A percentile compares a stretch with the other conserved stretches of the same genome.
These are phyloP conservation scores for Seriola rivoliana DNA, from an alignment of 2,113 vertebrate species.

Conservation along the genomic window DNA sequence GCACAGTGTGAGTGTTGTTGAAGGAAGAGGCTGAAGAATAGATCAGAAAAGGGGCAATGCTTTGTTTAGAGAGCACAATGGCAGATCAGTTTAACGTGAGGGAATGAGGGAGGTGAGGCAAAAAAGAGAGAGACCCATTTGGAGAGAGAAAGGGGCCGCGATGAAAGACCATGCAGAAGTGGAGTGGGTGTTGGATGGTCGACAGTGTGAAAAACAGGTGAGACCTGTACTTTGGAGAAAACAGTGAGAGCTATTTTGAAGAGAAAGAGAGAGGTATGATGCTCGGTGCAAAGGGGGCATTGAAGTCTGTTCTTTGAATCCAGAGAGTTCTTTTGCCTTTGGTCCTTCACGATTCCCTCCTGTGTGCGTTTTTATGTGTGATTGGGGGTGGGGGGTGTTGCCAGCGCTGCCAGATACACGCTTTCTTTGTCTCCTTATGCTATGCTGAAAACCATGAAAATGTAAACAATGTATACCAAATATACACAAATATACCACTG, in stretches of 20 bases:
- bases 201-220: slow-evolving; percentile 57
- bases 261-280: slow-evolving; percentile 32
- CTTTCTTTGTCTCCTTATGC: slow-evolving; percentile 2
- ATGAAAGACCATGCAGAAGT: slow-evolving; percentile 48
- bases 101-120: slow-evolving; percentile 24
- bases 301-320: slow-evolving; percentile 62
- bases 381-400: neutral
- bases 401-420: slow-evolving; percentile 4
- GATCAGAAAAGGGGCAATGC: neutral
- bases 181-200: slow-evolving; percentile 32
- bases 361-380: neutral
- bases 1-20: slow-evolving; percentile 11
- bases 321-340: slow-evolving; percentile 37
- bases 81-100: slow-evolving; percentile 38
- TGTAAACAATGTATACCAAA: neutral
- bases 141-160: neutral
- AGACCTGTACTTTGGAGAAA: slow-evolving; percentile 52
- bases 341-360: neutral
- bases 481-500: neutral
- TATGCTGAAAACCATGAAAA: slow-evolving; percentile 3
- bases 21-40: slow-evolving; percentile 11
- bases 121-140: slow-evolving; percentile 27
- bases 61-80: slow-evolving; percentile 60
- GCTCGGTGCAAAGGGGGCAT: slow-evolving; percentile 7
- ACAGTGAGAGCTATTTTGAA: slow-evolving; percentile 59